Conservation (phyloP, 2,113 vertebrate genomes). For the Silurus meridionalis region DNA sequence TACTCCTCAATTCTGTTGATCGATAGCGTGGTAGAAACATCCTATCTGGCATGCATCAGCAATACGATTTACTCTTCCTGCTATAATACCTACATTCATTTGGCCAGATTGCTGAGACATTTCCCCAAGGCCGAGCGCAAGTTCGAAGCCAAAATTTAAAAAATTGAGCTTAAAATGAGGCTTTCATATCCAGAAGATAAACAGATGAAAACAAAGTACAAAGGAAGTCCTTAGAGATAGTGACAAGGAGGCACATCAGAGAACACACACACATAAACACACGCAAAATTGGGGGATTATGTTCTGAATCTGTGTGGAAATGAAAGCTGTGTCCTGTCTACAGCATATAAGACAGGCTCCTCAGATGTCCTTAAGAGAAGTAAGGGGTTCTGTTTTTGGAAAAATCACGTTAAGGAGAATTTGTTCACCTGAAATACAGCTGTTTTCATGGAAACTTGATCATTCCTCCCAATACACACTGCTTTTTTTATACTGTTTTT, state of each 20-base stretch:
- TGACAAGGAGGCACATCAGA: slow-evolving; percentile 33
- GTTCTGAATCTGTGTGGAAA: slow-evolving; percentile 16
- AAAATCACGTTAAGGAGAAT: neutral
- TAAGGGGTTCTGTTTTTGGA: neutral
- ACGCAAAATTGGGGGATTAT: slow-evolving; percentile 52
- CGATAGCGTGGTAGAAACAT: slow-evolving; percentile 14
- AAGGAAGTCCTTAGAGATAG: slow-evolving; percentile 37
- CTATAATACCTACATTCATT: slow-evolving; percentile 15
- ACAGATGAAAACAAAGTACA: slow-evolving; percentile 29
- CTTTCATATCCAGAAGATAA: slow-evolving; percentile 26
- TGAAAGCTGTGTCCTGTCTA: neutral
- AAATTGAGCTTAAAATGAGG: slow-evolving; percentile 1
- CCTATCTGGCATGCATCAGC: slow-evolving; percentile 10
- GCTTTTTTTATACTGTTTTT: neutral
- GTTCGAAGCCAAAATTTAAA: slow-evolving; percentile 30
- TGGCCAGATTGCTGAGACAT: neutral
- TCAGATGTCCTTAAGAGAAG: neutral
- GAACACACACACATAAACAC: slow-evolving; percentile 14
- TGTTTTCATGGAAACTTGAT: neutral
- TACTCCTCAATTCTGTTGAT: slow-evolving; percentile 2
- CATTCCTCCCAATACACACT: neutral
- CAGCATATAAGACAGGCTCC: neutral
- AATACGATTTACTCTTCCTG: neutral
- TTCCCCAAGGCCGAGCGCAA: neutral
- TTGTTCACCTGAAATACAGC: neutral